Evolutionary conservation across 2,113 vertebrate species (phyloP).

Genomic region (Thunnus thynnus): DNA sequence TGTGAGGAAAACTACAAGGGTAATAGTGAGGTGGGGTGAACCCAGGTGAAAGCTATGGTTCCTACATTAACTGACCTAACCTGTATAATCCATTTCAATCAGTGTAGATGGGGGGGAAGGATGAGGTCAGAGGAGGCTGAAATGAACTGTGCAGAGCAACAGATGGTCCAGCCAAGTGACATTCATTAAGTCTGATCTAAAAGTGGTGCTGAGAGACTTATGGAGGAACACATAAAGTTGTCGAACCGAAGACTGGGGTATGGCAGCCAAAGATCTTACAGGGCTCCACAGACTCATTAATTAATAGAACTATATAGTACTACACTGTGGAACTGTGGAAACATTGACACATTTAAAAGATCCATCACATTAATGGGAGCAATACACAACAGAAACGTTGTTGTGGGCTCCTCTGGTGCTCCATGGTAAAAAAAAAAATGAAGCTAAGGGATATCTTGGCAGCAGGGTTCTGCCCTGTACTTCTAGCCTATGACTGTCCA

Average conservation of each 20-base stretch:
- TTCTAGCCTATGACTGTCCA: not conserved
- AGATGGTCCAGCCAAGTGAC: not conserved
- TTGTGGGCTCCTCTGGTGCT: no score
- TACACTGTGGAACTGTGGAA: not conserved
- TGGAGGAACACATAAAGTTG: not conserved
- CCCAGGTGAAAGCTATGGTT: not conserved
- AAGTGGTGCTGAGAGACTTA: not conserved
- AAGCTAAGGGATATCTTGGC: not conserved
- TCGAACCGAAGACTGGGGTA: not conserved
- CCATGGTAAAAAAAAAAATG: not conserved
- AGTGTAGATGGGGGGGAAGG: not conserved
- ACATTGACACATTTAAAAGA: not conserved
- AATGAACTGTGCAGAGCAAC: slow-evolving; percentile 5
- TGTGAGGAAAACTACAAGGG: not conserved
- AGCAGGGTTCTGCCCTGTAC: not conserved
- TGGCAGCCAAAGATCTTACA: no score
- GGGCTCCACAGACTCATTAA: not conserved
- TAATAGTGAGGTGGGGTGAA: no score
- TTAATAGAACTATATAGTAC: not conserved
- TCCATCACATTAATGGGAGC: not conserved
- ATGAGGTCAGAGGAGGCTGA: not conserved
- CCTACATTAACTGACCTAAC: not conserved
- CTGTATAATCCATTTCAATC: not conserved
- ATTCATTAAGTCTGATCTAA: not conserved
- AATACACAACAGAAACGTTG: not conserved